Evolutionary conservation across 2,797 vertebrate species (phyloP).

Genomic region (Pampus argenteus): DNA sequence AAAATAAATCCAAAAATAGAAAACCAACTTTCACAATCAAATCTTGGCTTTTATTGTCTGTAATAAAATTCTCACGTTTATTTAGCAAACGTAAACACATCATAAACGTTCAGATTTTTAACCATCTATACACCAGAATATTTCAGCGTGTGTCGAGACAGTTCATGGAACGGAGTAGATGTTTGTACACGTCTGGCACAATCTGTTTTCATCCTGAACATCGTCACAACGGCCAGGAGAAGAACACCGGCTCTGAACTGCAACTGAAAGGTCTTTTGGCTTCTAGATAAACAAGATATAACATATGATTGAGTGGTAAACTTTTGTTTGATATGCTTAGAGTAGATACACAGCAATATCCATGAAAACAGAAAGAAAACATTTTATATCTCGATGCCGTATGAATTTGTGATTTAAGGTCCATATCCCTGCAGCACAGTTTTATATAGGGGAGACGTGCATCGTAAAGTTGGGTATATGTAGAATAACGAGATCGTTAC

Average conservation of each 20-base stretch:
- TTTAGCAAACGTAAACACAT: background rate
- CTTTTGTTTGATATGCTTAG: background rate
- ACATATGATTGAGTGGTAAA: background rate
- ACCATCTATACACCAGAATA: background rate
- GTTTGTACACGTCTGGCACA: background rate
- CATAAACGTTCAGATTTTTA: background rate
- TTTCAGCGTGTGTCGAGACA: background rate
- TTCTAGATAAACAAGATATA: background rate
- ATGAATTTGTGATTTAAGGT: too few species aligned
- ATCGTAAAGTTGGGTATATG: background rate
- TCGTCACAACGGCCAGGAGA: background rate
- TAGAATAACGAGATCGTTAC: background rate
- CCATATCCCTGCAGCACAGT: too few species aligned
- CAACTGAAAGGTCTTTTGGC: background rate
- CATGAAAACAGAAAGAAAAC: too few species aligned
- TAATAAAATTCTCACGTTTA: background rate
- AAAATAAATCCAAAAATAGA: slow-evolving; percentile 1
- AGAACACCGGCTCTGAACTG: too few species aligned
- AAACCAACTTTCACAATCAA: background rate
- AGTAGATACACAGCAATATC: background rate
- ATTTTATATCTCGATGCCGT: background rate
- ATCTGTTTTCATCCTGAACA: background rate
- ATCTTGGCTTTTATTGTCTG: slow-evolving; percentile 2
- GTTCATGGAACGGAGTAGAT: background rate
- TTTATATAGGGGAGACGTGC: background rate